Percentiles rank a stretch among this genome's conserved stretches.
These are phyloP conservation scores for Phymatocera aterrima DNA, from an alignment of 2,888 invertebrate genomes.

Conservation along the genomic window DNA sequence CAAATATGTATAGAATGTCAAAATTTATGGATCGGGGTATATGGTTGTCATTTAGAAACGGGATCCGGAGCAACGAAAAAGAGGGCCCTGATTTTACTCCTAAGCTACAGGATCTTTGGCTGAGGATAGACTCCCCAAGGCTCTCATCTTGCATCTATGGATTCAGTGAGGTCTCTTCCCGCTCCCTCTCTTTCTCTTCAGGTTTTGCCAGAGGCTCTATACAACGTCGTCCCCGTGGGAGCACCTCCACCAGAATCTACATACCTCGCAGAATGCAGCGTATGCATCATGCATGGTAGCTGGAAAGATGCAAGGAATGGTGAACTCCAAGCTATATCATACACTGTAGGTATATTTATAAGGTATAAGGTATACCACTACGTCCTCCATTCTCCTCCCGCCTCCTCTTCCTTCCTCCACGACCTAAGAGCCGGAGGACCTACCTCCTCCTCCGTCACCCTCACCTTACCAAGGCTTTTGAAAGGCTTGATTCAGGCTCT, in stretches of 20 bases:
- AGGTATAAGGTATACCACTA: neutral
- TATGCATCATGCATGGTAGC: slow-evolving; percentile 40
- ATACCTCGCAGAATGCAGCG: slow-evolving; percentile 36
- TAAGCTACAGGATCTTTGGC: neutral
- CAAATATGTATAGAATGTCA: neutral
- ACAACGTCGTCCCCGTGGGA: slow-evolving; percentile 32
- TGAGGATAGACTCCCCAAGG: slow-evolving; percentile 20
- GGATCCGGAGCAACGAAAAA: neutral
- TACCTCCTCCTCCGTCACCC: neutral
- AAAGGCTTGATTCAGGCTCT: slow-evolving; percentile 11
- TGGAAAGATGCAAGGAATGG: slow-evolving; percentile 36
- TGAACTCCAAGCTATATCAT: slow-evolving; percentile 3
- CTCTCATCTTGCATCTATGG: slow-evolving; percentile 39
- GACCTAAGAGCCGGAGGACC: neutral
- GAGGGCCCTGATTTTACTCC: neutral
- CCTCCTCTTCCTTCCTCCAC: neutral
- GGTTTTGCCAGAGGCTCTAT: slow-evolving; percentile 19
- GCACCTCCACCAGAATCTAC: slow-evolving; percentile 38
- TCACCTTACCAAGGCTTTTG: neutral
- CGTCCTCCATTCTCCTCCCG: neutral
- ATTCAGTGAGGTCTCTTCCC: slow-evolving; percentile 19
- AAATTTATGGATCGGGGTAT: neutral
- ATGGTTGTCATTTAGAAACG: neutral
- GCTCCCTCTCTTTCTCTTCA: neutral
- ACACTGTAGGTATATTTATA: neutral